Base-by-base conservation (phyloP, 2,888 invertebrate species). In the Lomographa bimaculata region DNA sequence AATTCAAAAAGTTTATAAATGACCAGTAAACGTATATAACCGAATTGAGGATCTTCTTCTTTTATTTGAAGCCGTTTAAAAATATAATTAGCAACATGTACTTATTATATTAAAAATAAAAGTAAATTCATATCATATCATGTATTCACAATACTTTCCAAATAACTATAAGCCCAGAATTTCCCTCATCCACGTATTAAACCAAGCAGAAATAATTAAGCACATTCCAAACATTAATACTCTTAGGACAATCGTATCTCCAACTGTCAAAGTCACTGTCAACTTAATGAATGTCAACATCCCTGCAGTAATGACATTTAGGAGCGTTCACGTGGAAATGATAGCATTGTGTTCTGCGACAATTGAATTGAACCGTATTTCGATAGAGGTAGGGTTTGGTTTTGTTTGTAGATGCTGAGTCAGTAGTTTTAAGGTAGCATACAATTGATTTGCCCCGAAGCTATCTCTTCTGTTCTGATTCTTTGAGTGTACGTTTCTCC, bases 201-300 rank as follows among this genome's bases (percentile, higher is more conserved):
- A 80, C 79, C 78, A 64, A 44, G 61, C 50, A 72, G 81, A 82
- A 83, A 78, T 81, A 76, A 79, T 79, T 72, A 70, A 43, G 27
- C 32, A 37, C 42, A 36, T 64, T 56, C 57, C 44, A 50, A 59
- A 57, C 74, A 69, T 76, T 73, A 72, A 68, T 65, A 60, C 60
- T 52, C 57, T 37, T 39, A 56, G 59, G 50, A 71, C 73, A 76
- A 71, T 64, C 68, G 64, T 78, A 79, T 79, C 79, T 78, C 49
- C 61, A 59, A 70, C 68, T 81, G 77, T 77, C 76, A 75, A 75
- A 75, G 64, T 66, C 60, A 52, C 64, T 75, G 79, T 79, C 79
- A 79, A 79, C 76, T 74, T 75, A 81, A 82, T 79, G 75, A 74
- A 69, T 60, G 71, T 66, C 75, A 67, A 64, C 59, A 56, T 45